Conservation (phyloP, 2,797 vertebrate genomes). For the Eleutherodactylus coqui region DNA sequence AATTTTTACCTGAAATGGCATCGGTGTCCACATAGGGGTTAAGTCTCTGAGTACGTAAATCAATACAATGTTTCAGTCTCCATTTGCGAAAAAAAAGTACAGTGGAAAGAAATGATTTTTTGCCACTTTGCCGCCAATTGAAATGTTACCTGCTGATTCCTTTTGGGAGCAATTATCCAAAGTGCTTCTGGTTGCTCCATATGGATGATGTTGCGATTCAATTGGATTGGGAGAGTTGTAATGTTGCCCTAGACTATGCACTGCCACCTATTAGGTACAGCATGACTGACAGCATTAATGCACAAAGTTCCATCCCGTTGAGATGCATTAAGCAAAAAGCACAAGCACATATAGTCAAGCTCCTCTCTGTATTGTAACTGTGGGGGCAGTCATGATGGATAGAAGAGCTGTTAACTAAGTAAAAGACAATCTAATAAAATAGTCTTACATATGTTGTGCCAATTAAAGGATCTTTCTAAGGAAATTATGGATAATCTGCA, state of each 20-base stretch:
- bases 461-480: constrained; percentile 46
- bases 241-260: neutral
- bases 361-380: neutral
- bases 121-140: neutral
- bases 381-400: neutral
- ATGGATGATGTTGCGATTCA: constrained; percentile 1
- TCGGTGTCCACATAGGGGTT: neutral
- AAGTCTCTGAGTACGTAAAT: neutral
- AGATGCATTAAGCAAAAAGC: neutral
- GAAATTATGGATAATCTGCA: constrained; percentile 19
- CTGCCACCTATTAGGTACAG: constrained; percentile 3
- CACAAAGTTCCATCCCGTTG: neutral
- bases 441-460: constrained; percentile 20
- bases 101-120: constrained; percentile 12
- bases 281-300: constrained; percentile 2
- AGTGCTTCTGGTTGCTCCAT: constrained; percentile 8
- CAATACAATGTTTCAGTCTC: constrained; percentile 13
- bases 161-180: constrained; percentile 32
- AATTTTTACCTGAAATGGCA: neutral
- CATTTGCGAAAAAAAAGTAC: constrained; percentile 1
- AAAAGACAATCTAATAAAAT: constrained; percentile 44
- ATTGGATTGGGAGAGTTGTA: neutral
- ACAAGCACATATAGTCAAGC: neutral
- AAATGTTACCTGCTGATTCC: constrained; percentile 37
- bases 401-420: constrained; percentile 36